phyloP scores from a whole-genome alignment of 2,888 invertebrate species.

The Temnothorax ravouxi region DNA sequence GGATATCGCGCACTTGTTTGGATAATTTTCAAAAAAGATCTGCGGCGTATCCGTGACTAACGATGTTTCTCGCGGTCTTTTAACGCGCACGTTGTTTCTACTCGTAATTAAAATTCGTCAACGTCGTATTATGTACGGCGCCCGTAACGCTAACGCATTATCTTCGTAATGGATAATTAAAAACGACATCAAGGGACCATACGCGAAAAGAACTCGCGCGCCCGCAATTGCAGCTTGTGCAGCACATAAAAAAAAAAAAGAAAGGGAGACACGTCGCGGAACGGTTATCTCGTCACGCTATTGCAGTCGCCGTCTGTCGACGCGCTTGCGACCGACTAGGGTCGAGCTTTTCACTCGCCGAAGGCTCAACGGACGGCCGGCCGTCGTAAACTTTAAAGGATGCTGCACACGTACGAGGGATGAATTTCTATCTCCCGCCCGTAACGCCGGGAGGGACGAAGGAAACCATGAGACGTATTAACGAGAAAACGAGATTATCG shows the following conservation, averaged over 20 bases:
- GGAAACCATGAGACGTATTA: constrained; percentile 46
- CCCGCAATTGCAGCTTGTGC: constrained; percentile 33
- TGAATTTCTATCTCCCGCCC: constrained; percentile 60
- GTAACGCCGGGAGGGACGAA: background rate
- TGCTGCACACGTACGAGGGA: constrained; percentile 65
- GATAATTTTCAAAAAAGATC: constrained; percentile 14
- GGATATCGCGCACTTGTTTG: background rate
- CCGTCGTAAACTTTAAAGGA: constrained; percentile 68
- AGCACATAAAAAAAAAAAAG: constrained; percentile 38
- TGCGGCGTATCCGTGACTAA: background rate
- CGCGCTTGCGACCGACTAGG: constrained; percentile 31
- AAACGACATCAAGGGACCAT: background rate
- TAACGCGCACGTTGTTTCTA: background rate
- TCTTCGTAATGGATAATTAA: constrained; percentile 32
- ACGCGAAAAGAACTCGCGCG: background rate
- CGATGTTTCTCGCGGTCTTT: background rate
- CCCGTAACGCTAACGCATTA: constrained; percentile 12
- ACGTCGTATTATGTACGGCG: background rate
- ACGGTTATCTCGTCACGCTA: constrained; percentile 49
- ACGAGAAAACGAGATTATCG: constrained; percentile 64
- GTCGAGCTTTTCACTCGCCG: constrained; percentile 39
- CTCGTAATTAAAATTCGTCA: constrained; percentile 35
- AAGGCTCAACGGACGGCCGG: constrained; percentile 47
- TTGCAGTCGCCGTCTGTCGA: constrained; percentile 47
- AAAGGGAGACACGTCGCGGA: background rate